Evolutionary conservation across 2,888 invertebrate genomes (phyloP), one percentile per base, ranked within the genome.

Genomic region (Troides aeacus): DNA sequence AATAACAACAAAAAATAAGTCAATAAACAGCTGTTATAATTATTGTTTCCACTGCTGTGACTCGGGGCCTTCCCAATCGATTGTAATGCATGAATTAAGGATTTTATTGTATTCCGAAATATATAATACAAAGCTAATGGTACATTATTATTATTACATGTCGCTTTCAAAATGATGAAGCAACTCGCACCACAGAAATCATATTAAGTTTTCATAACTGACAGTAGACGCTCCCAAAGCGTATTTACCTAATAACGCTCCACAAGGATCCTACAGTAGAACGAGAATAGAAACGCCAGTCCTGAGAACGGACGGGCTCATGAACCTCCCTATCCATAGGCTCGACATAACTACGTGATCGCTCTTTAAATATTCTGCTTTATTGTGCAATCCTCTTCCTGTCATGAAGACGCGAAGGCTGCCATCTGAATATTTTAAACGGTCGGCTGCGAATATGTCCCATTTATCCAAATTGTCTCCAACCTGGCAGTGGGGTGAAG

Each of bases 401-500:
- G 88, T 87, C 88, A 85, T 81, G 84, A 86, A 86, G 85, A 86
- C 85, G 82, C 81, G 82, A 84, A 84, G 84, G 82, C 78, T 84
- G 82, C 78, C 84, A 81, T 76, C 78, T 90, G 88, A 91, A 91
- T 92, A 86, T 90, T 91, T 89, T 86, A 92, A 83, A 75, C 74
- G 79, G 86, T 78, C 80, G 88, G 80, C 85, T 81, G 80, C 79
- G 85, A 84, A 70, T 70, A 86, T 86, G 82, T 83, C 87, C 87
- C 88, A 90, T 91, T 90, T 90, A 89, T 89, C 87, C 86, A 89
- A 90, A 91, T 90, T 88, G 88, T 87, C 85, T 84, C 81, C 79
- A 77, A 78, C 81, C 74, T 78, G 79, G 78, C 77, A 78, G 77
- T 79, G 79, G 81, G 82, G 79, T 77, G 78, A 83, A 80, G 85